Base-by-base conservation (phyloP, 2,888 invertebrate species). In the Sympetrum striolatum region DNA sequence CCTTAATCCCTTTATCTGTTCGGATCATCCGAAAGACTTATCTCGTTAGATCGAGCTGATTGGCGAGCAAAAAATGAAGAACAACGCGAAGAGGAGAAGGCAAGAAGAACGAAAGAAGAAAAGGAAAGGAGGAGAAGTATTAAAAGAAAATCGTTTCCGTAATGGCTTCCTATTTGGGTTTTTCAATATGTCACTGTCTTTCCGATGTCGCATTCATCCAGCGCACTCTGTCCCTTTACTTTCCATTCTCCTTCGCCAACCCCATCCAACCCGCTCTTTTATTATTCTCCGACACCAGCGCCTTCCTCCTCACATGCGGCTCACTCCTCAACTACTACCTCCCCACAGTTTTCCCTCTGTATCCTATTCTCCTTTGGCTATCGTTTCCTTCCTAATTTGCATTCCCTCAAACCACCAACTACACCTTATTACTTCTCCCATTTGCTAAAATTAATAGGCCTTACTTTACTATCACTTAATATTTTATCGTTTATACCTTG, bases 171-270 rank as follows among this genome's bases (percentile, higher is more conserved):
- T 86, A 86, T 86, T 86, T 86, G n/a, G 86, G 86, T 60, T 60
- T 86, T 86, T 86, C 86, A 86, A 86, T 86, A 86, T 86, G 86
- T 86, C 86, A 86, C 48, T 86, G 86, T 86, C 86, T 86, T 37
- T 58, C n/a, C 37, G 60, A 86, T 60, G 60, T 60, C 35, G 64
- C 86, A 86, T 86, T 60, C 86, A 86, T 86, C 31, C 73, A 14
- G 73, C 25, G 73, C 25, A 31, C 31, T 73, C 73, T 73, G 22
- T 73, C 25, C 82, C 86, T 12, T 86, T 31, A 37, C 86, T n/a
- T 73, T 73, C 31, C 73, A 31, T 25, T n/a, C 35, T 60, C 60
- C 37, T 60, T 39, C 86, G n/a, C 64, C 22, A 0, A 31, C 60
- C 14, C 37, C 12, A 18, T 37, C 22, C 37, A 8, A 22, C n/a